Conservation (phyloP, 2,888 invertebrate genomes). For the Leptura quadrifasciata region DNA sequence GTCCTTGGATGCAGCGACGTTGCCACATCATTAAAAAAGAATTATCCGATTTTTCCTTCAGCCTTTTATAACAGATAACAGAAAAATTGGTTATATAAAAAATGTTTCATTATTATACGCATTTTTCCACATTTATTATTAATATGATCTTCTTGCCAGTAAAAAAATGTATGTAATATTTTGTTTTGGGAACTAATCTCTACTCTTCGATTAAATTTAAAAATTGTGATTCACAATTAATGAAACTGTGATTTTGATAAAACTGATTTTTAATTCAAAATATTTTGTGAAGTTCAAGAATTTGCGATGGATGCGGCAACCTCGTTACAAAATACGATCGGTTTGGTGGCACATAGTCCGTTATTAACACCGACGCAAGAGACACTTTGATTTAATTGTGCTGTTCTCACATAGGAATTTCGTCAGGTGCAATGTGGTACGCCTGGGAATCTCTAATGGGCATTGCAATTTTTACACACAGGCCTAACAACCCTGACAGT, state of each 20-base stretch:
- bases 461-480: slow-evolving; percentile 46
- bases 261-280: neutral
- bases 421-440: slow-evolving; percentile 67
- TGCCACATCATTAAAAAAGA: too few relatives aligned
- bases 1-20: slow-evolving; percentile 51
- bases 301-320: slow-evolving; percentile 48
- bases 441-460: slow-evolving; percentile 51
- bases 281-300: neutral
- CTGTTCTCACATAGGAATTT: slow-evolving; percentile 66
- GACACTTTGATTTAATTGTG: slow-evolving; percentile 72
- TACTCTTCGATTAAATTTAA: too few relatives aligned
- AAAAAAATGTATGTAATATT: too few relatives aligned
- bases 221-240: too few relatives aligned
- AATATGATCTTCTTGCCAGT: too few relatives aligned
- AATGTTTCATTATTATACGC: too few relatives aligned
- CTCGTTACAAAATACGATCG: slow-evolving; percentile 45
- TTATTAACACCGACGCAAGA: slow-evolving; percentile 68
- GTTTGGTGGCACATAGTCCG: slow-evolving; percentile 65
- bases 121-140: too few relatives aligned
- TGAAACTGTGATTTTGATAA: too few relatives aligned
- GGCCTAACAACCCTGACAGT: slow-evolving; percentile 53
- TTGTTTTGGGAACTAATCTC: too few relatives aligned
- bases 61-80: neutral
- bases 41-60: too few relatives aligned
- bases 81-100: neutral